Percentiles rank a stretch among this genome's conserved stretches.
Conservation (phyloP, 53 echinoderm and acorn worm species). For the Henricia sp. region DNA sequence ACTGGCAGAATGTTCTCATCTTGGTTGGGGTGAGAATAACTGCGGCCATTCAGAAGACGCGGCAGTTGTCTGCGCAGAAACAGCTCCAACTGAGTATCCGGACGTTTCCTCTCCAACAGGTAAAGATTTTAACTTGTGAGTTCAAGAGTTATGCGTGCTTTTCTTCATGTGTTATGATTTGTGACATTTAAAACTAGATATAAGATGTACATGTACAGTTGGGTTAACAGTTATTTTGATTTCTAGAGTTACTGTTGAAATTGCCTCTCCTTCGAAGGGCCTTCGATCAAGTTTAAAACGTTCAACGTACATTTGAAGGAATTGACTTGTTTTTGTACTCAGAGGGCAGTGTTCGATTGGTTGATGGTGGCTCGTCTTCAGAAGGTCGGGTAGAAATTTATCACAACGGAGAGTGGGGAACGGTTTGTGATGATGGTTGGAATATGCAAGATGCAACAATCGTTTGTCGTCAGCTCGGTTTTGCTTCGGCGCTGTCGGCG, state of each 20-base stretch:
- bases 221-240: neutral
- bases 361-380: neutral
- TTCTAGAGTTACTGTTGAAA: neutral
- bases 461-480: constrained; percentile 55
- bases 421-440: neutral
- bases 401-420: constrained; percentile 18
- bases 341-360: constrained; percentile 34
- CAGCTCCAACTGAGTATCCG: no score
- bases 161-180: no score
- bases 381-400: constrained; percentile 23
- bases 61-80: no score
- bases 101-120: no score
- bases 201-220: neutral
- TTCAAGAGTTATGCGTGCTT: neutral
- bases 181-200: neutral
- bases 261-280: neutral
- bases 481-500: constrained; percentile 1
- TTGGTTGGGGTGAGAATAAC: no score
- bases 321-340: no score
- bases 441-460: neutral
- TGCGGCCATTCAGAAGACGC: no score
- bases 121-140: no score
- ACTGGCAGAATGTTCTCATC: no score
- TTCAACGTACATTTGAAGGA: no score
- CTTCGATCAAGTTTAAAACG: no score